Percentiles rank a stretch among this genome's conserved stretches.
Evolutionary conservation across 2,888 invertebrate genomes (phyloP).

Genomic region (Meta bourneti): DNA sequence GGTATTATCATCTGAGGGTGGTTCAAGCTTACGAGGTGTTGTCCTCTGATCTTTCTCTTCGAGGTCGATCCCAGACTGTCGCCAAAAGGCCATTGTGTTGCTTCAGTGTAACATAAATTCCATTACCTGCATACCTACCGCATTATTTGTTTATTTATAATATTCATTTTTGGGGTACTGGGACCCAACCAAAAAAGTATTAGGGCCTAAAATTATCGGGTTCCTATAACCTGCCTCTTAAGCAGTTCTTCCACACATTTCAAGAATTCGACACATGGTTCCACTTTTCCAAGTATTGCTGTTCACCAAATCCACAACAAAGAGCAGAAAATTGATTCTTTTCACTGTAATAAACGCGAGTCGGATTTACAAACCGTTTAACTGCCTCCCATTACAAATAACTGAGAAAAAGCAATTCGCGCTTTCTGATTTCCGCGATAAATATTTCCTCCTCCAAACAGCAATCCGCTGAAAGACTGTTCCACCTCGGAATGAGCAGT

Average conservation of each 20-base stretch:
- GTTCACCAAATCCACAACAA: not conserved
- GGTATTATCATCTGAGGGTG: too few relatives aligned
- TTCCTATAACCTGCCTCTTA: not conserved
- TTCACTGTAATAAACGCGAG: constrained; percentile 11
- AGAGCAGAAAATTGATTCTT: constrained; percentile 20
- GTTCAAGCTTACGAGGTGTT: too few relatives aligned
- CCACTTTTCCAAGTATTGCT: not conserved
- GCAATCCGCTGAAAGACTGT: not conserved
- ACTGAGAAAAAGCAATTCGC: not conserved
- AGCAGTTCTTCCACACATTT: too few relatives aligned
- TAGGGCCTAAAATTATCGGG: too few relatives aligned
- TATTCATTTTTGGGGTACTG: too few relatives aligned
- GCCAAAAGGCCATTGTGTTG: not conserved
- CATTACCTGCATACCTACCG: too few relatives aligned
- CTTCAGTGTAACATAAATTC: too few relatives aligned
- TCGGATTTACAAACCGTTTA: constrained; percentile 56
- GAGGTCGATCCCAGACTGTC: too few relatives aligned
- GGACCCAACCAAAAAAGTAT: too few relatives aligned
- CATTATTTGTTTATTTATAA: too few relatives aligned
- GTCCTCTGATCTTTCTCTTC: too few relatives aligned
- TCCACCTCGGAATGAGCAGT: constrained; percentile 10
- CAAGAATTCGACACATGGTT: not conserved
- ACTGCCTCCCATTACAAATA: not conserved
- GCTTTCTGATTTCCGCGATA: not conserved
- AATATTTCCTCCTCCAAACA: not conserved